phyloP scores from a whole-genome alignment of 2,113 vertebrate species.

The Dromaius novaehollandiae region DNA sequence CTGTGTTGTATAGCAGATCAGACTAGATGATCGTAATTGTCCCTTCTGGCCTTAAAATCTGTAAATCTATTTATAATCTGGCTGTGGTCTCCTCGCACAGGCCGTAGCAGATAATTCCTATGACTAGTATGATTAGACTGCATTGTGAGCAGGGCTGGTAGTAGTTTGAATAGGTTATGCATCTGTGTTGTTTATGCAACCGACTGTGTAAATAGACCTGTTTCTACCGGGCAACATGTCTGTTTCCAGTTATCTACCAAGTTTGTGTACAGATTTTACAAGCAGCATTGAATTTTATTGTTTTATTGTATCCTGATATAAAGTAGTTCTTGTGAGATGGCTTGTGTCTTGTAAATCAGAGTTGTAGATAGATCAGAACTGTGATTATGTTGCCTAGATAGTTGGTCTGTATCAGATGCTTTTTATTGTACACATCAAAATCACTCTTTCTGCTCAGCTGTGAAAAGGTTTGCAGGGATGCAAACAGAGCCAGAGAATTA shows the following conservation, averaged over 20 bases:
- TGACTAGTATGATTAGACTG: neutral
- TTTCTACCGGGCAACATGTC: neutral
- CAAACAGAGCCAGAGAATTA: neutral
- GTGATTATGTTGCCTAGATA: slow-evolving; percentile 9
- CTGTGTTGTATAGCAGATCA: neutral
- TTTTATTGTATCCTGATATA: slow-evolving; percentile 9
- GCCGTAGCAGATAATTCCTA: neutral
- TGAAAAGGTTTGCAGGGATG: neutral
- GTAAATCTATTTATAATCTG: slow-evolving; percentile 8
- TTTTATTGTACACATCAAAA: neutral
- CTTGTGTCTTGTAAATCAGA: slow-evolving; percentile 30
- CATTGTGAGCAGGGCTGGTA: neutral
- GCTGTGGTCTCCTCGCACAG: neutral
- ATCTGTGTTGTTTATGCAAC: neutral
- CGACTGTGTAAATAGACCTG: neutral
- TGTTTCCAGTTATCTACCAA: slow-evolving; percentile 38
- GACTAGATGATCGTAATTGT: neutral
- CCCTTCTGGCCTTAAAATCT: neutral
- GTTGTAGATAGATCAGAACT: neutral
- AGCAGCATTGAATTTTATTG: slow-evolving; percentile 9
- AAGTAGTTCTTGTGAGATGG: neutral
- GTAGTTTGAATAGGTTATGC: neutral
- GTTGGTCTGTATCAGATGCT: neutral
- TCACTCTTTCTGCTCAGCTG: neutral
- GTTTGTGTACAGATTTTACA: slow-evolving; percentile 16